A percentile compares a stretch with the other conserved stretches of the same genome.
phyloP scores from a whole-genome alignment of 2,888 invertebrate species.

The Petrolisthes cinctipes region DNA sequence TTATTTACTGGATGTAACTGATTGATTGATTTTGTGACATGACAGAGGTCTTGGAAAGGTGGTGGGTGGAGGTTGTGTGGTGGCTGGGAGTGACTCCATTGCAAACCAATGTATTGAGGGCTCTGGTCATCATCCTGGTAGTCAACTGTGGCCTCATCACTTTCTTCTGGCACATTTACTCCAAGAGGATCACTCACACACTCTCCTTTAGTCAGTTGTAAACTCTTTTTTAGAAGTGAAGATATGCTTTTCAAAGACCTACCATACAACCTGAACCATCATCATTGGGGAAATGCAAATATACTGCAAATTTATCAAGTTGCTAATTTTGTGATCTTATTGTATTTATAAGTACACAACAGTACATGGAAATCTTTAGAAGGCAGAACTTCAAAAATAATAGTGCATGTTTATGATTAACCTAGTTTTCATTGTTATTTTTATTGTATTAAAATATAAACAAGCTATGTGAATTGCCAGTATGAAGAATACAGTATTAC shows the following conservation, averaged over 20 bases:
- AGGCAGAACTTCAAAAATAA: too few species aligned
- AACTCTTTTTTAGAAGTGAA: not conserved
- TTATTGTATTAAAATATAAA: too few species aligned
- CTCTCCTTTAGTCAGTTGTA: conserved; percentile 59
- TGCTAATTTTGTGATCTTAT: too few species aligned
- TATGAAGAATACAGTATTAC: too few species aligned
- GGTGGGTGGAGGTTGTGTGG: conserved; percentile 46
- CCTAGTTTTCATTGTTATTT: too few species aligned
- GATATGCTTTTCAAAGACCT: not conserved
- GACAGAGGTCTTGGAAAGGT: conserved; percentile 24
- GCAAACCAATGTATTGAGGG: conserved; percentile 47
- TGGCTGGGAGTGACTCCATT: conserved; percentile 57
- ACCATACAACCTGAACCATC: not conserved
- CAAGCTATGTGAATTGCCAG: too few species aligned
- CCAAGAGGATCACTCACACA: conserved; percentile 58
- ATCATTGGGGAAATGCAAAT: too few species aligned
- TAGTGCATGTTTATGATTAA: too few species aligned
- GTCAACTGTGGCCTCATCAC: conserved; percentile 56
- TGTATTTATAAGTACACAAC: too few species aligned
- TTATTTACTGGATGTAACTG: too few species aligned
- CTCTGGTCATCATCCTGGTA: conserved; percentile 49
- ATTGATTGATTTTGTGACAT: not conserved
- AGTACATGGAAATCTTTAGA: too few species aligned
- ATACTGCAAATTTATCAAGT: too few species aligned
- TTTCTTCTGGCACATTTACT: conserved; percentile 57